These are phyloP conservation scores for Paradoxurus hermaphroditus DNA, from an alignment of 2,113 vertebrate genomes.

Conservation along the genomic window DNA sequence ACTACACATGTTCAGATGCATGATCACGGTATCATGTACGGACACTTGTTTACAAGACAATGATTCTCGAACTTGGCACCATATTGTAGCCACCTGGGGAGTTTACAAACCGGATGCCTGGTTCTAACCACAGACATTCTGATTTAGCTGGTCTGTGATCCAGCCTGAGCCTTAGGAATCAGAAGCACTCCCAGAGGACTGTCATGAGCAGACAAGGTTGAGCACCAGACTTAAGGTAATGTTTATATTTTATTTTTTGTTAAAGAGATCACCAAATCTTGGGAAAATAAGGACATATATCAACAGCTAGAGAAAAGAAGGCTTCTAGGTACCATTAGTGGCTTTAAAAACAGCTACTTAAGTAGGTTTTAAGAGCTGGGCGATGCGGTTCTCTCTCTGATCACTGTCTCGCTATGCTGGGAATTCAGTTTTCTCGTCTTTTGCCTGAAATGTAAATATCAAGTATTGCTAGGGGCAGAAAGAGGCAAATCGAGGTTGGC, in stretches of 20 bases:
- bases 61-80: neutral
- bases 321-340: neutral
- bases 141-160: neutral
- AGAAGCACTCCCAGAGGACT: neutral
- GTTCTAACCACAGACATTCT: neutral
- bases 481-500: neutral
- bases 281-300: neutral
- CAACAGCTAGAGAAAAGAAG: neutral
- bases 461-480: neutral
- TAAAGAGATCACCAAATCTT: neutral
- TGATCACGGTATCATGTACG: neutral
- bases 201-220: neutral
- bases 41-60: neutral
- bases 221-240: neutral
- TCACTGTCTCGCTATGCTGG: neutral
- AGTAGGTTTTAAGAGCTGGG: neutral
- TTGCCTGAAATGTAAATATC: constrained; percentile 27
- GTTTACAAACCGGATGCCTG: neutral
- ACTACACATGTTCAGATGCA: neutral
- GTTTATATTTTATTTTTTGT: neutral
- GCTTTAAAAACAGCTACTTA: neutral
- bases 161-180: neutral
- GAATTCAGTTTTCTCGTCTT: neutral
- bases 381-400: neutral
- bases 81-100: neutral